Evolutionary conservation across 2,113 vertebrate genomes (phyloP).

Genomic region (Gnathochromis pfefferi): DNA sequence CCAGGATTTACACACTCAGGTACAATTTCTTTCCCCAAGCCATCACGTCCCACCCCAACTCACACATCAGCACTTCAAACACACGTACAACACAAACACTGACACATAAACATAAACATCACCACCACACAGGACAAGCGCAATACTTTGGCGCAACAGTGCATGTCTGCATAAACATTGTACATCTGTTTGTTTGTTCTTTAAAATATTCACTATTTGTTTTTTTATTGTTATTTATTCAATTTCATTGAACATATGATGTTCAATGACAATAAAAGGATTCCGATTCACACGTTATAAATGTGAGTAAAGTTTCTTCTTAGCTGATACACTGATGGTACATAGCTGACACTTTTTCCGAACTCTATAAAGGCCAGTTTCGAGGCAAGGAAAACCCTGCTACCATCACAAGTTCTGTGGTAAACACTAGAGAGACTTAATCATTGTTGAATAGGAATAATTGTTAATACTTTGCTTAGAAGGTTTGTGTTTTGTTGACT

Average conservation of each 20-base stretch:
- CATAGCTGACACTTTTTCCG: neutral
- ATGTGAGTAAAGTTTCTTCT: neutral
- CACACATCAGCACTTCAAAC: neutral
- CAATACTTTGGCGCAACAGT: neutral
- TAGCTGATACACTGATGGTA: neutral
- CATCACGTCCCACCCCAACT: neutral
- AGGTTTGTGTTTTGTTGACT: neutral
- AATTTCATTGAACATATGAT: neutral
- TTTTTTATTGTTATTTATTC: neutral
- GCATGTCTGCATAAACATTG: neutral
- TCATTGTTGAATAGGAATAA: neutral
- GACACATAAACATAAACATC: neutral
- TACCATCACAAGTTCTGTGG: neutral
- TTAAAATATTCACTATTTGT: neutral
- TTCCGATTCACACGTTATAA: neutral
- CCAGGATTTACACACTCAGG: neutral
- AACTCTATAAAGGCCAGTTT: neutral
- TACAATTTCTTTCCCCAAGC: neutral
- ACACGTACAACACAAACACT: neutral
- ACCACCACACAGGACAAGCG: neutral
- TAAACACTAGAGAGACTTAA: neutral
- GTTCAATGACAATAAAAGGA: neutral
- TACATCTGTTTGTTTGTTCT: neutral
- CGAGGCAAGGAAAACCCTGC: rapidly evolving
- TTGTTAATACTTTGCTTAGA: neutral